Evolutionary conservation across 2,888 invertebrate species (phyloP), one percentile per base, ranked within the genome.

Genomic region (Leucozona laternaria): DNA sequence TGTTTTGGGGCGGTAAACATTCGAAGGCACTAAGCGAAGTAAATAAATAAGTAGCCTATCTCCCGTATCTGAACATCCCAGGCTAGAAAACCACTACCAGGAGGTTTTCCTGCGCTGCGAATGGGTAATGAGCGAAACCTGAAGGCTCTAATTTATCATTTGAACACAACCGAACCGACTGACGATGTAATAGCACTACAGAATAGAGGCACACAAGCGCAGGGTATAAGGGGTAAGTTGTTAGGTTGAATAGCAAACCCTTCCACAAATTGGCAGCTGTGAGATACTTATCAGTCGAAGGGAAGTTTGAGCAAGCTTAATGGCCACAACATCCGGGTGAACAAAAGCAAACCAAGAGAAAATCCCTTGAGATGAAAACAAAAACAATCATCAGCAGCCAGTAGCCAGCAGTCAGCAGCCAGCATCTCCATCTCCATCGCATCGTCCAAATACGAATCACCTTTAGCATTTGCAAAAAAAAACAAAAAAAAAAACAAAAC

Each of bases 81-180:
- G 72, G 37, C 66, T 68, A 48, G 62, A 83, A 45, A 68, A 85
- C 80, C 50, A 50, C 48, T 57, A 57, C 40, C 57, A 71, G 48
- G 40, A 50, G 75, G 64, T 58, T 43, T 40, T 76, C 37, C 57
- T n/a, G n/a, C n/a, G n/a, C 45, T 57, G 72, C 53, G 66, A 71
- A 76, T 80, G 34, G 80, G 68, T 77, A 85, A 85, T 85, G 81
- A 77, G 72, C 62, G 43, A 77, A 81, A 77, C 68, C 80, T 45
- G 68, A 62, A 73, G 77, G 68, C 57, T 80, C 77, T 78, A 81
- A 85, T 85, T 85, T 77, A 85, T 85, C 85, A 80, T 85, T 80
- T 70, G 68, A 50, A 68, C 68, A 81, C 37, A 60, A 37, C 73
- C 68, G 8, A 60, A 37, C 73, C 68, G 8, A 31, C 53, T n/a